A percentile compares a stretch with the other conserved stretches of the same genome.
Evolutionary conservation across 2,797 vertebrate species (phyloP).

Genomic region (Anguilla marmorata): DNA sequence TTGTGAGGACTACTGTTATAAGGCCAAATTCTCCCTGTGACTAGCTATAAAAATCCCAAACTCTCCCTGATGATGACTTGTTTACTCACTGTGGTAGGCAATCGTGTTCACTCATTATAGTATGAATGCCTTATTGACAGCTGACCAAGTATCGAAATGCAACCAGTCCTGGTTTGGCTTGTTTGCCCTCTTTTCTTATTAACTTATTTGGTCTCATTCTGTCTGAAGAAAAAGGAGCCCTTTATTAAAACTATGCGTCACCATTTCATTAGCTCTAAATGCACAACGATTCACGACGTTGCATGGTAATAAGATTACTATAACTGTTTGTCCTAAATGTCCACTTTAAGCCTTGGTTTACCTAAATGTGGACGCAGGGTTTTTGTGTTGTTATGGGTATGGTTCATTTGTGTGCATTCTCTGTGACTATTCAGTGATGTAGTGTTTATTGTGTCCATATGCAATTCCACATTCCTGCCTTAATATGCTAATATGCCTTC

Average conservation of each 20-base stretch:
- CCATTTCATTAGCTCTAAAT: slow-evolving; percentile 26
- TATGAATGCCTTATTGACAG: slow-evolving; percentile 9
- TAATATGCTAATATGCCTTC: background rate
- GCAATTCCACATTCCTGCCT: background rate
- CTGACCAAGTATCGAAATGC: background rate
- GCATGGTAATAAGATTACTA: slow-evolving; percentile 27
- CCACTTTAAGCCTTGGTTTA: background rate
- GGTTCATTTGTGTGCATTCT: background rate
- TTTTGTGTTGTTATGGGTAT: background rate
- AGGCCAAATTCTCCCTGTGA: background rate
- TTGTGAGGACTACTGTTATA: background rate
- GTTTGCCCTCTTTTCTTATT: background rate
- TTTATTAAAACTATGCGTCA: slow-evolving; percentile 45
- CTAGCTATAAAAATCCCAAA: background rate
- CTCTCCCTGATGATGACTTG: background rate
- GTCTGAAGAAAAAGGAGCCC: background rate
- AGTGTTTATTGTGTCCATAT: background rate
- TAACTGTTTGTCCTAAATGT: slow-evolving; percentile 16
- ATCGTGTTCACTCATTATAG: slow-evolving; percentile 2
- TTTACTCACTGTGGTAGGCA: background rate
- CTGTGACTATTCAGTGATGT: background rate
- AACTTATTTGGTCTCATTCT: background rate
- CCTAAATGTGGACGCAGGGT: background rate
- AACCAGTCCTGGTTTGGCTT: background rate
- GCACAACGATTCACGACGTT: slow-evolving; percentile 19